These are phyloP conservation scores for Otolemur garnettii DNA, from an alignment of 2,113 vertebrate species.

Conservation along the genomic window DNA sequence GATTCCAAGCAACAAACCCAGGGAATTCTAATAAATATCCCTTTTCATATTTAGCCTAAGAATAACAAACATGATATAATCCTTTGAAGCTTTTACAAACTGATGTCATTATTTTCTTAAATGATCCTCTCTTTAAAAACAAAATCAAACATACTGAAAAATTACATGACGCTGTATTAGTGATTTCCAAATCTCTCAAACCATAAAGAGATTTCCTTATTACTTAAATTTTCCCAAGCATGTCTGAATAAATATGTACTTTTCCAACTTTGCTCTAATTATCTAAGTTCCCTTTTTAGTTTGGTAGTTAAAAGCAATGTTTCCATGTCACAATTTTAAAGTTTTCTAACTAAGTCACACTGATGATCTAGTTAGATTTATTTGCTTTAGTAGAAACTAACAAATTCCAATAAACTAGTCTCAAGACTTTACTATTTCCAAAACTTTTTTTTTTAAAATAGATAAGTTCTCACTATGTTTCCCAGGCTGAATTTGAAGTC, in stretches of 20 bases:
- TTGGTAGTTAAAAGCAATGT: conserved; percentile 21
- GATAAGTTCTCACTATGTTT: too few relatives aligned
- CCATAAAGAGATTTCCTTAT: conserved; percentile 5
- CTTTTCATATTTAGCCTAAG: background rate
- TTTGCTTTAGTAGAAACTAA: background rate
- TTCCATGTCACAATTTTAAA: conserved; percentile 44
- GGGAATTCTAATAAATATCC: background rate
- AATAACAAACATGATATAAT: background rate
- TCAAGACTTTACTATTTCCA: background rate
- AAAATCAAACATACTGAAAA: conserved; percentile 52
- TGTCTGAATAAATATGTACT: background rate
- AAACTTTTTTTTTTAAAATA: too few relatives aligned
- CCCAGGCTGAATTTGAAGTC: too few relatives aligned
- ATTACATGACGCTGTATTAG: background rate
- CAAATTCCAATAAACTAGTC: background rate
- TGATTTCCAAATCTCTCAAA: background rate
- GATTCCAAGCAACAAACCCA: conserved; percentile 10
- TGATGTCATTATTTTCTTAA: conserved; percentile 39
- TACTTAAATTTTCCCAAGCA: conserved; percentile 5
- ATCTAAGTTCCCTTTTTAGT: background rate
- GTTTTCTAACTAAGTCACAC: background rate
- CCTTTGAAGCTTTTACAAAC: conserved; percentile 38
- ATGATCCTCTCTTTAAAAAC: conserved; percentile 19
- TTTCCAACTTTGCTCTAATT: conserved; percentile 24
- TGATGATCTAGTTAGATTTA: background rate